Evolutionary conservation across 1,140 invertebrate genomes (phyloP), one percentile per base, ranked within the genome.

Genomic region (Amphibalanus amphitrite): DNA sequence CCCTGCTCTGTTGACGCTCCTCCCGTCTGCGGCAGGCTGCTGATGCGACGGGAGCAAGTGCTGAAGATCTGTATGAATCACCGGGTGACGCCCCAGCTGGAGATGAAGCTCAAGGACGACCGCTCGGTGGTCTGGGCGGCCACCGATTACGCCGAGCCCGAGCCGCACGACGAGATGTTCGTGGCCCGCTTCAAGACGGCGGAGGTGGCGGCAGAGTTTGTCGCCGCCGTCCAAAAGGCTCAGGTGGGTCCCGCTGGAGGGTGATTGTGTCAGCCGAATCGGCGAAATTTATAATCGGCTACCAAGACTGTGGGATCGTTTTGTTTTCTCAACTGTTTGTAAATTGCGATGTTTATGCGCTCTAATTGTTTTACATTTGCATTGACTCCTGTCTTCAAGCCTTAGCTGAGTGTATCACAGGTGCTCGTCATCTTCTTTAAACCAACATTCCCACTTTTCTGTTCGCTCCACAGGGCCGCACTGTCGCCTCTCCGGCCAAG

Each of bases 11-110:
- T n/a, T n/a, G n/a, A n/a, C n/a, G n/a, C n/a, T n/a, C n/a, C n/a
- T n/a, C n/a, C n/a, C n/a, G n/a, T 38, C 38, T 6, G 6, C 38
- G 38, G 6, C 38, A 38, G 91, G 33, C 79, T 94, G 1, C 77
- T 95, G 0, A 96, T 96, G 93, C 84, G 93, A 65, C 82, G 93
- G 70, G 93, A 96, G 73, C 90, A 93, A 78, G 79, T 84, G 15
- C 84, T 89, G 68, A 92, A 92, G 77, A 87, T 95, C 47, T 96
- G 93, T 82, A 91, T 92, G 0, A 96, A 96, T 83, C 93, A 96
- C 80, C 86, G 87, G 72, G 82, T 96, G 26, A 84, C 84, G 0
- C 80, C 85, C 0, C 86, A 90, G 69, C 90, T 94, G 86, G 84
- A 87, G 72, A 80, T 95, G 26, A 83, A 82, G 70, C 82, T 84